Conservation (phyloP, 2,888 invertebrate species). For the Tiliacea citrago region DNA sequence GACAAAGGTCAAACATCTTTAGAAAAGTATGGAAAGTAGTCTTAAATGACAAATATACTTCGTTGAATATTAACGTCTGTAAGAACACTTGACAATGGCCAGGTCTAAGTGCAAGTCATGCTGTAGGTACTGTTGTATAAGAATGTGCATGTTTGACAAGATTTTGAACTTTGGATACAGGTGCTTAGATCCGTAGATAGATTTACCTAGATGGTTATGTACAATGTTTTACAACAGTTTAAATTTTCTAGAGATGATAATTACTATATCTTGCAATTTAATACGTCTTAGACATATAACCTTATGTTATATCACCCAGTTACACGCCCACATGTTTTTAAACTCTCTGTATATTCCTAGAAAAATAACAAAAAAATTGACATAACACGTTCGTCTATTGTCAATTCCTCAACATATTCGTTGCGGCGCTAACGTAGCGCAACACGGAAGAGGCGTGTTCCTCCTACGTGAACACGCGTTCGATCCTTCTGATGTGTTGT, state of each 20-base stretch:
- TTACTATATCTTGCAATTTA: neutral
- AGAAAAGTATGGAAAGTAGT: slow-evolving; percentile 49
- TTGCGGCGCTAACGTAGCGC: slow-evolving; percentile 19
- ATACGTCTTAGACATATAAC: neutral
- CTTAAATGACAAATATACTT: slow-evolving; percentile 22
- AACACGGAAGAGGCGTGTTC: slow-evolving; percentile 61
- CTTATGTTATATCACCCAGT: neutral
- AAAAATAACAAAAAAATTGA: slow-evolving; percentile 16
- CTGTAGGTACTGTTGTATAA: neutral
- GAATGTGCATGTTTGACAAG: slow-evolving; percentile 7
- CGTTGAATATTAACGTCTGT: slow-evolving; percentile 41
- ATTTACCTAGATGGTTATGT: neutral
- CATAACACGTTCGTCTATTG: slow-evolving; percentile 20
- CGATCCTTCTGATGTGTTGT: slow-evolving; percentile 39
- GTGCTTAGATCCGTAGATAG: neutral
- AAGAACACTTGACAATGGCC: slow-evolving; percentile 41
- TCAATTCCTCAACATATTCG: slow-evolving; percentile 34
- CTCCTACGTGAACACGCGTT: slow-evolving; percentile 43
- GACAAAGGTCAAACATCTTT: slow-evolving; percentile 46
- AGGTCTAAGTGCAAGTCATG: slow-evolving; percentile 34
- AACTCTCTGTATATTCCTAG: neutral
- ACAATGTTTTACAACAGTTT: neutral
- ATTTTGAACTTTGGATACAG: slow-evolving; percentile 13
- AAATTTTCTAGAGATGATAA: neutral
- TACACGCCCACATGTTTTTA: neutral